A percentile compares a stretch with the other conserved stretches of the same genome.
Evolutionary conservation across 1,140 invertebrate genomes (phyloP).

Genomic region (Mycetomoellerius zeteki): DNA sequence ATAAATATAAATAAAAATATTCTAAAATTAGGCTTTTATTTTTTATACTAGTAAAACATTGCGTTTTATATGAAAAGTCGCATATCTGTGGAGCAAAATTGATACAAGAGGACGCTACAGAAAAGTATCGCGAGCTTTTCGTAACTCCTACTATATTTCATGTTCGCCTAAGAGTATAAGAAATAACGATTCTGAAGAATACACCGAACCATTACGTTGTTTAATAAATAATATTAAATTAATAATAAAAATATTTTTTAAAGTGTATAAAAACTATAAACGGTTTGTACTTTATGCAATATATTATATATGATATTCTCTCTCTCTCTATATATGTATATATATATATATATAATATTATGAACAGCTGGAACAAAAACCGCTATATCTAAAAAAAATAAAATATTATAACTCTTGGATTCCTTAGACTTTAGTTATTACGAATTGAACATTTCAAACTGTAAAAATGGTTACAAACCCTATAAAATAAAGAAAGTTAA

Average conservation of each 20-base stretch:
- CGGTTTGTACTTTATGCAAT: no score
- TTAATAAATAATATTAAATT: neutral
- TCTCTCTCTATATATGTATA: no score
- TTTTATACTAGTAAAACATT: neutral
- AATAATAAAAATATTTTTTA: neutral
- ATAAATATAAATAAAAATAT: neutral
- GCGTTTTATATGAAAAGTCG: neutral
- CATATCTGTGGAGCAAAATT: conserved; percentile 12
- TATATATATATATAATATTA: no score
- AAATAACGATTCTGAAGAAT: neutral
- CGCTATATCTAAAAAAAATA: no score
- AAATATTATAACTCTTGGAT: no score
- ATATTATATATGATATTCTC: no score
- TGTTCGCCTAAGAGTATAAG: neutral
- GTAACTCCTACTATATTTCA: neutral
- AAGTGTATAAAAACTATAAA: neutral
- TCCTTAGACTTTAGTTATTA: no score
- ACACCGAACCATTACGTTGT: neutral
- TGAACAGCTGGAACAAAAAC: no score
- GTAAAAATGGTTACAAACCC: no score
- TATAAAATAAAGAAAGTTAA: no score
- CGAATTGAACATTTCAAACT: no score
- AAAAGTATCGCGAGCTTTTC: neutral
- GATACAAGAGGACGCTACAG: conserved; percentile 61
- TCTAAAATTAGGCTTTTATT: neutral